phyloP scores from a whole-genome alignment of 2,113 vertebrate genomes.

The Synodontis membranacea region DNA sequence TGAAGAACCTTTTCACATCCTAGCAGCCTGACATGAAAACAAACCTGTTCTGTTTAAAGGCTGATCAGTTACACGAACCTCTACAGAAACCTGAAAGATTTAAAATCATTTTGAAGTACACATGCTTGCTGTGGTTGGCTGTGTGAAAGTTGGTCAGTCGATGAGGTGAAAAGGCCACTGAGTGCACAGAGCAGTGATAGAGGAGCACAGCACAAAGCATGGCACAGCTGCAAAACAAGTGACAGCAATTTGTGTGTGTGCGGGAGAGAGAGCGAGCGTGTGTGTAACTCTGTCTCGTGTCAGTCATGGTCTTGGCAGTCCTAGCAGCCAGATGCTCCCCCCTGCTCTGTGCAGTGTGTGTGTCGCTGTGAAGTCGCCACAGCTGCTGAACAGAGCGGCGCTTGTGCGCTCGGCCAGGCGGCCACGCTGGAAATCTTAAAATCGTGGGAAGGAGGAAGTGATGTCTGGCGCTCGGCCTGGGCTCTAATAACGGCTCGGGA shows the following conservation, averaged over 20 bases:
- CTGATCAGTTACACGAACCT: background rate
- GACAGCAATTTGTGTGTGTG: constrained; percentile 17
- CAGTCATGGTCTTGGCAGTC: constrained; percentile 46
- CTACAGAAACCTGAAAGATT: background rate
- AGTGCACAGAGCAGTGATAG: constrained; percentile 15
- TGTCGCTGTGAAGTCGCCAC: constrained; percentile 42
- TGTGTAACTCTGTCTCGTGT: constrained; percentile 33
- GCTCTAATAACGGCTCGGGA: constrained; percentile 37
- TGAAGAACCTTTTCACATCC: background rate
- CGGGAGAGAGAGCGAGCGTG: background rate
- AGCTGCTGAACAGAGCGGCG: constrained; percentile 57
- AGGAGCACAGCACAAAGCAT: constrained; percentile 11
- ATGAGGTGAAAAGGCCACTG: background rate
- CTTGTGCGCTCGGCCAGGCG: constrained; percentile 47
- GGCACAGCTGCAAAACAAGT: constrained; percentile 42
- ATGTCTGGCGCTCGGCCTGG: constrained; percentile 47
- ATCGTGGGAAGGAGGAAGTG: constrained; percentile 60
- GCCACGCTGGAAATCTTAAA: constrained; percentile 56
- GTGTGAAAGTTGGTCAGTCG: background rate
- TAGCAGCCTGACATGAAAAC: background rate
- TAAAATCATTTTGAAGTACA: background rate
- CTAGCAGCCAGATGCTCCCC: constrained; percentile 53
- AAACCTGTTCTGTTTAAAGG: background rate
- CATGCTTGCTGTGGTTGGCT: background rate
- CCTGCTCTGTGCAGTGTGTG: constrained; percentile 43